Evolutionary conservation across 2,888 invertebrate genomes (phyloP).

Genomic region (Lasius fuliginosus): DNA sequence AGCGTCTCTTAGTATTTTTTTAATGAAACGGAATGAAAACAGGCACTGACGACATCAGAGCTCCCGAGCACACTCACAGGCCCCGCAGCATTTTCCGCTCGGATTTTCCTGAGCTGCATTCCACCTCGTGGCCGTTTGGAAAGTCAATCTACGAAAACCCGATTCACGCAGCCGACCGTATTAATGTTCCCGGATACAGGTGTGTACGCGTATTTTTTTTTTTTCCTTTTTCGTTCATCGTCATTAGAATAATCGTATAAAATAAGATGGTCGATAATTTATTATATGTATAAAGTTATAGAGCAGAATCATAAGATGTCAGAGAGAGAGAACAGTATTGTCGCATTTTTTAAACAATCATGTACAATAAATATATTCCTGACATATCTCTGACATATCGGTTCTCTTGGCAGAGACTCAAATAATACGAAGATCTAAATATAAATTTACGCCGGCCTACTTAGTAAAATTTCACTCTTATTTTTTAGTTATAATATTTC

Average conservation of each 20-base stretch:
- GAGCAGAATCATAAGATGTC: neutral
- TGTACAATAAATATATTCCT: conserved; percentile 6
- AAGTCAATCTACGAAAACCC: conserved; percentile 97
- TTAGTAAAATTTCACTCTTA: conserved; percentile 31
- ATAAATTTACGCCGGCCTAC: conserved; percentile 18
- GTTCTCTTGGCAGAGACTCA: conserved; percentile 19
- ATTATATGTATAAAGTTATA: neutral
- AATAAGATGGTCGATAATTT: neutral
- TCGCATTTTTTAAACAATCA: neutral
- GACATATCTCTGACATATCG: neutral
- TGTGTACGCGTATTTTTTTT: conserved; percentile 55
- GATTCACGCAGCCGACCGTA: conserved; percentile 92
- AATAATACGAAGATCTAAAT: conserved; percentile 25
- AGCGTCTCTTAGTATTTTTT: neutral
- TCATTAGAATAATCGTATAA: neutral
- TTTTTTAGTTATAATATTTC: conserved; percentile 32
- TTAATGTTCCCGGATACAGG: conserved; percentile 95
- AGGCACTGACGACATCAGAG: conserved; percentile 97
- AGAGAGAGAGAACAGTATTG: neutral
- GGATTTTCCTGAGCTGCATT: conserved; percentile 91
- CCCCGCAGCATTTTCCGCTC: conserved; percentile 90
- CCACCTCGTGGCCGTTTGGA: conserved; percentile 92
- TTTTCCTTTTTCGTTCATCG: neutral
- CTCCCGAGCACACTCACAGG: conserved; percentile 91
- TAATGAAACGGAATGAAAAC: conserved; percentile 46